Evolutionary conservation across 2,888 invertebrate genomes (phyloP).

Genomic region (Sphinx pinastri): DNA sequence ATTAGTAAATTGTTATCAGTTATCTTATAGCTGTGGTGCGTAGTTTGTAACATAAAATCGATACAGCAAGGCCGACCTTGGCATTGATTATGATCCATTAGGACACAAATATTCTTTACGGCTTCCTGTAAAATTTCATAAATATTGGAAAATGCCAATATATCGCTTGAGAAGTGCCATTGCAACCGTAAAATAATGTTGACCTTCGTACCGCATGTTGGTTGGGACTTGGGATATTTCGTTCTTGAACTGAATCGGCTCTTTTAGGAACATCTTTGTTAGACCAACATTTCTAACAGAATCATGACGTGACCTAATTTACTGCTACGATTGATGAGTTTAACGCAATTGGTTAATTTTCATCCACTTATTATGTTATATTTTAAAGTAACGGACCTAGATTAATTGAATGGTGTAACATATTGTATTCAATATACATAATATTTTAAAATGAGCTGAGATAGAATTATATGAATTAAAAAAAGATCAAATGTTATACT

Average conservation of each 20-base stretch:
- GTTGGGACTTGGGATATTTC: too few relatives aligned
- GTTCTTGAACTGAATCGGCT: too few relatives aligned
- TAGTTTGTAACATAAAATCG: constrained; percentile 12
- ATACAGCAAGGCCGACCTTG: constrained; percentile 10
- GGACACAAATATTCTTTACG: constrained; percentile 5
- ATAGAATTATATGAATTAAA: neutral
- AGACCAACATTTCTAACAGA: too few relatives aligned
- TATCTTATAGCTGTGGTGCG: neutral
- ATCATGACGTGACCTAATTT: too few relatives aligned
- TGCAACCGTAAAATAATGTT: neutral
- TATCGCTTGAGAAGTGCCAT: neutral
- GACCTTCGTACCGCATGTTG: too few relatives aligned
- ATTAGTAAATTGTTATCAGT: neutral
- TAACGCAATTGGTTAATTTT: too few relatives aligned
- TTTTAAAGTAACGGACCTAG: too few relatives aligned
- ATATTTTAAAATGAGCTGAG: neutral
- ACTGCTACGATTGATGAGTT: too few relatives aligned
- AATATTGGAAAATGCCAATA: neutral
- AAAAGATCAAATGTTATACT: neutral
- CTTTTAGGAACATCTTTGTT: too few relatives aligned
- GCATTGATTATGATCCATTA: constrained; percentile 20
- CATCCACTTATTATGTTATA: too few relatives aligned
- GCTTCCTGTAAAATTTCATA: constrained; percentile 5
- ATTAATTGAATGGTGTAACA: too few relatives aligned
- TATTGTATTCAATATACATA: neutral